phyloP scores from a whole-genome alignment of 2,797 vertebrate species.

The Manis javanica region DNA sequence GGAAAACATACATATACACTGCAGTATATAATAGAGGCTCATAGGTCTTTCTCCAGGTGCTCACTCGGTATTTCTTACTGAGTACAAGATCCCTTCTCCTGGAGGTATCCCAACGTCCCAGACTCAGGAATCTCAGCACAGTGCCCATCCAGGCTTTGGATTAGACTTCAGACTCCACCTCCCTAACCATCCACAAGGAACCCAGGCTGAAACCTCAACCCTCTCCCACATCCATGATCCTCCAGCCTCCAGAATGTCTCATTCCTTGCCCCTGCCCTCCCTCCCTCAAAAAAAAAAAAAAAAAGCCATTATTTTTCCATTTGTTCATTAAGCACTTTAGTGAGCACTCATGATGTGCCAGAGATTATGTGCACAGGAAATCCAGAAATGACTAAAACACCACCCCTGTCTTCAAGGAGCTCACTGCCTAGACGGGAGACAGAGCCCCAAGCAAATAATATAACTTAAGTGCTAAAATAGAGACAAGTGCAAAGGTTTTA shows the following conservation, averaged over 20 bases:
- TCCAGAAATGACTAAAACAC: not conserved
- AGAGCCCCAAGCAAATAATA: not conserved
- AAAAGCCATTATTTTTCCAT: not conserved
- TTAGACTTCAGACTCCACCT: not conserved
- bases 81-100: not conserved
- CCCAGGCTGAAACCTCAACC: not conserved
- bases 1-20: not conserved
- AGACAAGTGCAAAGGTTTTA: not conserved
- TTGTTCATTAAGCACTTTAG: not conserved
- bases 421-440: not conserved
- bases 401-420: not conserved
- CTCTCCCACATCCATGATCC: not conserved
- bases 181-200: not conserved
- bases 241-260: not conserved
- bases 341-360: not conserved
- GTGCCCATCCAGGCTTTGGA: not conserved
- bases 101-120: not conserved
- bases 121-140: not conserved
- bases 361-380: not conserved
- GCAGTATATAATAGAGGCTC: not conserved
- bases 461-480: not conserved
- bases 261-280: not conserved
- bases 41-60: not conserved
- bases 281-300: not conserved
- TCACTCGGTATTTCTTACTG: not conserved